Percentiles rank a stretch among this genome's conserved stretches.
These are phyloP conservation scores for Melanotaenia boesemani DNA, from an alignment of 2,797 vertebrate genomes.

Conservation along the genomic window DNA sequence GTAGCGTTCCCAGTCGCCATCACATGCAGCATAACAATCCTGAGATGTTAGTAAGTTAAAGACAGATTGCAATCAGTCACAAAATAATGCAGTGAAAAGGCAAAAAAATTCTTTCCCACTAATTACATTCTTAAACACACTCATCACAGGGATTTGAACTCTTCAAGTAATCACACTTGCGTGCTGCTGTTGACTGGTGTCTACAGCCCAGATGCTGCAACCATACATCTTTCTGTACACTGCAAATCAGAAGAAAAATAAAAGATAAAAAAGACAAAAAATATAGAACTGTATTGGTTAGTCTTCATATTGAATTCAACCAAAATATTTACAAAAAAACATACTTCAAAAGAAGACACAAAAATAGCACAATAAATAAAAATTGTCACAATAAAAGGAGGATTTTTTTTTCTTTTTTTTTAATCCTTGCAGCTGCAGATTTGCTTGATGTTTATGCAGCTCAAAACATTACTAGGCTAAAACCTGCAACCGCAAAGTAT, in stretches of 20 bases:
- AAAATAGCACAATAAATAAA: no score
- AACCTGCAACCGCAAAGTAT: not conserved
- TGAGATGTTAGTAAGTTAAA: not conserved
- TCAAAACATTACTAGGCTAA: conserved; percentile 1
- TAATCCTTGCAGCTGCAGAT: not conserved
- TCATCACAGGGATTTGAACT: not conserved
- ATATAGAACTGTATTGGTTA: no score
- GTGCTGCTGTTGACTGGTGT: not conserved
- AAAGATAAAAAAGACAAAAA: no score
- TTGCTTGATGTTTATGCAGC: not conserved
- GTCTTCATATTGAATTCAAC: no score
- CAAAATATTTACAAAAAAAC: no score
- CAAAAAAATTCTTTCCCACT: not conserved
- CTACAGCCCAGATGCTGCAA: not conserved
- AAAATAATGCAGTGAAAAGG: not conserved
- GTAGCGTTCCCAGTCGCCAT: not conserved
- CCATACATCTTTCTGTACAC: no score
- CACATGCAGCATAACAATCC: not conserved
- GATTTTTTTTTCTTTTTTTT: not conserved
- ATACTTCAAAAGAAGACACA: no score
- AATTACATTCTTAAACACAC: not conserved
- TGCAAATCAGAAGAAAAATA: no score
- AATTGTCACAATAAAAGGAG: not conserved
- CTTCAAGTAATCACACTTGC: not conserved
- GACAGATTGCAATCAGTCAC: not conserved